Conservation (phyloP, 2,797 vertebrate species). For the Meda fulgida region DNA sequence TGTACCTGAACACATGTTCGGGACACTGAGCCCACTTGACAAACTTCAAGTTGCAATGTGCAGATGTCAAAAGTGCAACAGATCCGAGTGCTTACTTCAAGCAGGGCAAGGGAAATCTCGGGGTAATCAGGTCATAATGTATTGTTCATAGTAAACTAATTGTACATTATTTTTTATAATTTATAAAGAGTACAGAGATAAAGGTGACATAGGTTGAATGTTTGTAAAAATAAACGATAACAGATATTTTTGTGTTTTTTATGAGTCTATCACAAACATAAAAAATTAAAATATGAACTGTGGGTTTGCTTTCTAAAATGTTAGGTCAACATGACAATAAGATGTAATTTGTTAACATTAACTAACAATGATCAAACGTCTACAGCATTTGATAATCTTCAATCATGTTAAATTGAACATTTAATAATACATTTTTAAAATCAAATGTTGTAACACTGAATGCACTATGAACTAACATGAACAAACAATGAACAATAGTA, state of each 20-base stretch:
- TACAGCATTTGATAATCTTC: background rate
- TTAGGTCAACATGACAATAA: background rate
- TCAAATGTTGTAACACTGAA: background rate
- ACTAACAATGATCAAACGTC: background rate
- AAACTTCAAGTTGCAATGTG: constrained; percentile 30
- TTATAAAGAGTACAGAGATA: constrained; percentile 58
- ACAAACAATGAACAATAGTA: background rate
- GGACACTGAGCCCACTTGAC: constrained; percentile 46
- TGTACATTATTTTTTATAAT: constrained; percentile 66
- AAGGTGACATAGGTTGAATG: constrained; percentile 56
- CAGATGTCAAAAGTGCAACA: constrained; percentile 25
- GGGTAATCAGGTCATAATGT: constrained; percentile 53
- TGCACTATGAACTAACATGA: background rate
- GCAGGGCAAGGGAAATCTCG: constrained; percentile 36
- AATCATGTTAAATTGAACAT: background rate
- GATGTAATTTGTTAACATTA: background rate
- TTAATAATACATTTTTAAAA: background rate
- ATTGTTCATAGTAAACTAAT: constrained; percentile 62
- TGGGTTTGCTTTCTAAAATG: background rate
- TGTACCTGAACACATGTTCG: constrained; percentile 42
- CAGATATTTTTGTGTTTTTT: constrained; percentile 52
- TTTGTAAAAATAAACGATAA: constrained; percentile 62
- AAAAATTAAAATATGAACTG: background rate
- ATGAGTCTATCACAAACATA: background rate
- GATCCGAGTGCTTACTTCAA: constrained; percentile 35